These are phyloP conservation scores for Ectemnius lituratus DNA, from an alignment of 2,888 invertebrate genomes.

Conservation along the genomic window DNA sequence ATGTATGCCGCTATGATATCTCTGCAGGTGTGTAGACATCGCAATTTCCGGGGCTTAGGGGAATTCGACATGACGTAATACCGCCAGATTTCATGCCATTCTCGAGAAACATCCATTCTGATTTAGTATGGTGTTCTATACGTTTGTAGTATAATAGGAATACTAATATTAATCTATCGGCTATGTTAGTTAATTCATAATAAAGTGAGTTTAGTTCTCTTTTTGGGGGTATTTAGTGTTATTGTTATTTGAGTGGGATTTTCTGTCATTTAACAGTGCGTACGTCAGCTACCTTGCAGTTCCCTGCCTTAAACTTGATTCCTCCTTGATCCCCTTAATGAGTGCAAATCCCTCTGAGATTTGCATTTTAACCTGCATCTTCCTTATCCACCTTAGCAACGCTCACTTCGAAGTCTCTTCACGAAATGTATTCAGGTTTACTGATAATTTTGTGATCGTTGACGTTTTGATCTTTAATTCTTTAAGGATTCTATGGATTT, in stretches of 20 bases:
- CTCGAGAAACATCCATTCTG: constrained; percentile 3
- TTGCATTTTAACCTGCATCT: constrained; percentile 56
- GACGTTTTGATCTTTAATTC: no score
- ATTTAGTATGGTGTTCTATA: constrained; percentile 21
- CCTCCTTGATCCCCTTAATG: constrained; percentile 61
- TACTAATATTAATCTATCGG: no score
- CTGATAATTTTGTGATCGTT: no score
- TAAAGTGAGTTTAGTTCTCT: no score
- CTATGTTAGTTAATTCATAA: no score
- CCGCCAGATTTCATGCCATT: constrained; percentile 22
- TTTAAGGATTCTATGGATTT: no score
- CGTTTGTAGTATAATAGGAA: no score
- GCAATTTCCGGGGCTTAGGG: constrained; percentile 42
- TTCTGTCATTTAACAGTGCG: not conserved
- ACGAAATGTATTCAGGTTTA: no score
- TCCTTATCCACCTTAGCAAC: constrained; percentile 36
- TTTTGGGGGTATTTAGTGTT: not conserved
- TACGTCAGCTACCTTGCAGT: constrained; percentile 24
- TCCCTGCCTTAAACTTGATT: constrained; percentile 40
- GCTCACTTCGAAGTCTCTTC: no score
- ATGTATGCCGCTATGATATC: constrained; percentile 26
- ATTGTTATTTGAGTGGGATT: not conserved
- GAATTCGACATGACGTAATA: constrained; percentile 33
- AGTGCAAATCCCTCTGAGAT: constrained; percentile 53
- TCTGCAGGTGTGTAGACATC: constrained; percentile 33